A percentile compares a stretch with the other conserved stretches of the same genome.
Conservation (phyloP, 2,888 invertebrate genomes). For the Deroplatys truncata region DNA sequence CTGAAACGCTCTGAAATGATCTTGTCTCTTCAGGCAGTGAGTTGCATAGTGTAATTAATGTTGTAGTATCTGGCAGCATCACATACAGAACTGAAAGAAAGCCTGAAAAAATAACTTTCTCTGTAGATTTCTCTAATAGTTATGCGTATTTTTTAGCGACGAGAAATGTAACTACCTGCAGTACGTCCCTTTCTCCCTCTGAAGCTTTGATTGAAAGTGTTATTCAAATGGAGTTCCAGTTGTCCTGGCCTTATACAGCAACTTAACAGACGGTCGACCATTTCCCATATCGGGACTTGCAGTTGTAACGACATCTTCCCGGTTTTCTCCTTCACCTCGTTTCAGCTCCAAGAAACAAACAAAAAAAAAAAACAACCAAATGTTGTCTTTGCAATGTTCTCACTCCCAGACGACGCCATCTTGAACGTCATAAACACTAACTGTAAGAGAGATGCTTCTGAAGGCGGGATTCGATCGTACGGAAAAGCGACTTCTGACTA, state of each 20-base stretch:
- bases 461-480: too few relatives aligned
- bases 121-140: neutral
- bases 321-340: neutral
- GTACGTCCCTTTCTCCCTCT: neutral
- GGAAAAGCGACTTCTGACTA: too few relatives aligned
- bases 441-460: too few relatives aligned
- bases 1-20: too few relatives aligned
- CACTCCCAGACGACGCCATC: neutral
- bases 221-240: neutral
- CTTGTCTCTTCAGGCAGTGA: too few relatives aligned
- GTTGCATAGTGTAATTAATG: too few relatives aligned
- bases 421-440: neutral
- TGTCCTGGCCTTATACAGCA: slow-evolving; percentile 3
- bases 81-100: too few relatives aligned
- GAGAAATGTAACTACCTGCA: neutral
- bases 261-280: neutral
- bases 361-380: too few relatives aligned
- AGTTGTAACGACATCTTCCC: neutral
- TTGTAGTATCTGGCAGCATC: too few relatives aligned
- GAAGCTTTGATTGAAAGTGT: slow-evolving; percentile 4
- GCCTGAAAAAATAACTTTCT: neutral
- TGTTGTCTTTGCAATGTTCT: neutral
- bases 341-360: neutral
- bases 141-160: neutral
- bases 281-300: slow-evolving; percentile 1